Percentiles rank a stretch among this genome's conserved stretches.
phyloP scores from a whole-genome alignment of 2,797 vertebrate species.

The Notolepis coatsorum region DNA sequence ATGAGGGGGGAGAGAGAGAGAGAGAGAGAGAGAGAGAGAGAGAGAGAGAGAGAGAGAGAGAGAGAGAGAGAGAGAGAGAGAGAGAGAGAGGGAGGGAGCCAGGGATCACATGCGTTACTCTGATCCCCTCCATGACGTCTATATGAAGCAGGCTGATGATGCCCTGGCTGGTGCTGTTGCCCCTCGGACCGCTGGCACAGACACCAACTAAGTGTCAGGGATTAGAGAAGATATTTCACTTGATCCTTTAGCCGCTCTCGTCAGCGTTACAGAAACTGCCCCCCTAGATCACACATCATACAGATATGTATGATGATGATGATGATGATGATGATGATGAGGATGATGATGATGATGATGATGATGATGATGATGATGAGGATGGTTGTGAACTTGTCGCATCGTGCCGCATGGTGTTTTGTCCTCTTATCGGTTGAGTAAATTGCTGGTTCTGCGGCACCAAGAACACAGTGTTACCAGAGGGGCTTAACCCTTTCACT shows the following conservation, averaged over 20 bases:
- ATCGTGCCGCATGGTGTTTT: too few species aligned
- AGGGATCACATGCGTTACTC: conserved; percentile 45
- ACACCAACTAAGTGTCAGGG: conserved; percentile 43
- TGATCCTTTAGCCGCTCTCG: conserved; percentile 49
- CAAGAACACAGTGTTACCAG: too few species aligned
- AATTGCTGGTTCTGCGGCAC: too few species aligned
- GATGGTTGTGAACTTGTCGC: too few species aligned
- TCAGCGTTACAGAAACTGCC: conserved; percentile 39
- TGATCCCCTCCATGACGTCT: conserved; percentile 59
- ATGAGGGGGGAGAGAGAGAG: not conserved
- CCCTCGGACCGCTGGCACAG: conserved; percentile 43
- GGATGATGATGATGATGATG: too few species aligned
- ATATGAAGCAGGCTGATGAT: conserved; percentile 64
- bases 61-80: conserved; percentile 13
- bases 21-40: not conserved
- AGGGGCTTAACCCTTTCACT: too few species aligned
- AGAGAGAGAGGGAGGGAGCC: conserved; percentile 12
- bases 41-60: not conserved
- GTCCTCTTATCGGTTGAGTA: too few species aligned
- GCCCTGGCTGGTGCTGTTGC: conserved; percentile 25
- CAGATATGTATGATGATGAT: too few species aligned
- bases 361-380: too few species aligned
- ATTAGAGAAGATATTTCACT: conserved; percentile 62
- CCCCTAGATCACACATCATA: too few species aligned
- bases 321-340: too few species aligned